Conservation (phyloP, 2,797 vertebrate species). For the Coreius guichenoti region DNA sequence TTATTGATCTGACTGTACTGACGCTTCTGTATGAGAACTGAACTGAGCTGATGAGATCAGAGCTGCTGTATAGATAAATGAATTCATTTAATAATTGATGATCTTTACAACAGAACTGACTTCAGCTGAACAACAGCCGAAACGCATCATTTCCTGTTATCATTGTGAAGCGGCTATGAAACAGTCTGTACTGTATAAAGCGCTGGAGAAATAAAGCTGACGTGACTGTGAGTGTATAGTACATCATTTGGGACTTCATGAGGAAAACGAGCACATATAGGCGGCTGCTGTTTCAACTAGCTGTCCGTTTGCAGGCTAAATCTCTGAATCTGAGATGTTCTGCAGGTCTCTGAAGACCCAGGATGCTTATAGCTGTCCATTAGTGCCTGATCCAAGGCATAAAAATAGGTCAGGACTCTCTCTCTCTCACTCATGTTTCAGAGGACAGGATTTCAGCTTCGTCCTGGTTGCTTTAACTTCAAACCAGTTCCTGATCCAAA, state of each 20-base stretch:
- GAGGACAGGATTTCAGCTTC: slow-evolving; percentile 35
- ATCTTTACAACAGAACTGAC: too few relatives aligned
- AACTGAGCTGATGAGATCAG: too few relatives aligned
- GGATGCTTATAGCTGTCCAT: slow-evolving; percentile 77
- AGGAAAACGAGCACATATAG: not conserved
- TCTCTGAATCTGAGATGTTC: slow-evolving; percentile 53
- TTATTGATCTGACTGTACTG: too few relatives aligned
- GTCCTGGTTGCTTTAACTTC: slow-evolving; percentile 51
- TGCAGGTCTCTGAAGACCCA: slow-evolving; percentile 69
- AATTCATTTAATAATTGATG: too few relatives aligned
- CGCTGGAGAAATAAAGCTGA: too few relatives aligned
- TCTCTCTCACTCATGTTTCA: slow-evolving; percentile 10
- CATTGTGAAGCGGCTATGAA: too few relatives aligned
- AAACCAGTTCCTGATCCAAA: slow-evolving; percentile 4
- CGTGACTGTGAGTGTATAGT: not conserved
- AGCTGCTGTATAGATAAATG: too few relatives aligned
- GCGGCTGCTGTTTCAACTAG: not conserved
- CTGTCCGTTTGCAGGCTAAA: not conserved
- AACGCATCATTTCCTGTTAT: too few relatives aligned
- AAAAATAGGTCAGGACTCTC: slow-evolving; percentile 77
- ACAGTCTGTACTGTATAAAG: too few relatives aligned
- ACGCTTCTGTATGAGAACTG: too few relatives aligned
- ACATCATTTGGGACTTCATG: not conserved
- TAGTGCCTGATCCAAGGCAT: slow-evolving; percentile 70
- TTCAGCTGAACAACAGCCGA: too few relatives aligned